Conservation (phyloP, 1,140 invertebrate species). For the Hylyphantes graminicola region DNA sequence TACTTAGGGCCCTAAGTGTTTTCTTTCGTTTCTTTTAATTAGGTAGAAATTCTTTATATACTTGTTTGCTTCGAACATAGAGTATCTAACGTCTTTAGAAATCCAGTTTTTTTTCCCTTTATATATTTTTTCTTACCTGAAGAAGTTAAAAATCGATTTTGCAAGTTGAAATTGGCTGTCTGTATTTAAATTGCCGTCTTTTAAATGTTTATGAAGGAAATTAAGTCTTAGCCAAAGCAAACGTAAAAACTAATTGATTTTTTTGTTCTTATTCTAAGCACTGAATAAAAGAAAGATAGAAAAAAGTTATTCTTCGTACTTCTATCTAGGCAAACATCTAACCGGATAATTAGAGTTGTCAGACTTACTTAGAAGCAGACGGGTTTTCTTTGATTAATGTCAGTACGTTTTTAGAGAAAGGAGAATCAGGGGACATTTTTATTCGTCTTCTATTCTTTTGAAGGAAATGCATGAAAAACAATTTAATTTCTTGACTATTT, state of each 20-base stretch:
- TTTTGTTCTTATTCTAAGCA: constrained; percentile 20
- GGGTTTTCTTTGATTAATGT: constrained; percentile 29
- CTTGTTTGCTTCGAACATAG: background rate
- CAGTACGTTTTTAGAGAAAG: constrained; percentile 33
- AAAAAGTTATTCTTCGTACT: constrained; percentile 22
- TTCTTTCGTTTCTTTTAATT: constrained; percentile 20
- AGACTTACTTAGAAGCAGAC: constrained; percentile 31
- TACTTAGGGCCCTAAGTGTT: background rate
- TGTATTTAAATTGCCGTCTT: constrained; percentile 51
- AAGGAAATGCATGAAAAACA: background rate
- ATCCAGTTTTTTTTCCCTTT: constrained; percentile 2
- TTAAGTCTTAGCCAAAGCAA: constrained; percentile 43
- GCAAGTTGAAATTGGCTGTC: constrained; percentile 35
- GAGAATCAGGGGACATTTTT: constrained; percentile 29
- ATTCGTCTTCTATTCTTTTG: constrained; percentile 30
- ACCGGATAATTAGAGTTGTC: constrained; percentile 51
- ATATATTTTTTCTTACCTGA: constrained; percentile 24
- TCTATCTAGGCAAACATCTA: constrained; percentile 44
- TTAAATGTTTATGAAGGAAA: constrained; percentile 55
- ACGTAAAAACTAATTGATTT: constrained; percentile 53
- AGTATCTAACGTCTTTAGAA: constrained; percentile 7
- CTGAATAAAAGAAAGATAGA: constrained; percentile 13
- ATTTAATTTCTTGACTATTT: background rate
- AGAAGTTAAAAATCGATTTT: constrained; percentile 40
- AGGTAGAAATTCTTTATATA: background rate